Evolutionary conservation across 1,140 invertebrate genomes (phyloP), one percentile per base, ranked within the genome.

Genomic region (Drosophila miranda): DNA sequence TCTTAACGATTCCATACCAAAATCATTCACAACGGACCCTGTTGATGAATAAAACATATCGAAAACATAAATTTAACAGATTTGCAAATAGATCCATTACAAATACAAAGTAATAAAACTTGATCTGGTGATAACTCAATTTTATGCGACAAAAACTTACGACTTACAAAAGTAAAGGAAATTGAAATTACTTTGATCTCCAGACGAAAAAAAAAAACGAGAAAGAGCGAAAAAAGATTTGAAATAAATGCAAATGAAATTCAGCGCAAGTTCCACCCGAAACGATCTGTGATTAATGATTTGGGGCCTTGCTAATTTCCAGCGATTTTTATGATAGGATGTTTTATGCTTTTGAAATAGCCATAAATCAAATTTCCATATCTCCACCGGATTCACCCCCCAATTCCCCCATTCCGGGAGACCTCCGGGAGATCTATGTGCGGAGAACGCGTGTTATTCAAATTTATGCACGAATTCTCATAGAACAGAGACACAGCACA

Each of bases 381-480:
- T 55, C 7, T 14, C 64, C 41, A 48, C 67, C 42, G 64, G 48
- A 43, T 44, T 53, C 50, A 42, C n/a, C n/a, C 51, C 19, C 23
- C 23, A 0, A 26, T 26, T 5, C 19, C 53, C 53, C 19, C 61
- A 13, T 11, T n/a, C 43, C 28, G 38, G 9, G 21, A 4, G 46
- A 62, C 34, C 44, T 67, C 50, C 44, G 23, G 23, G 23, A 19
- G 45, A 21, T 56, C 43, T 56, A 68, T 49, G 66, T 68, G 68
- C 43, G 23, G 48, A 54, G 42, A 54, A 63, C 58, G 67, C 59
- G 75, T 62, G 56, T 58, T 69, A 77, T 77, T 77, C 61, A 88
- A 86, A 87, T 86, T 75, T 86, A 86, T 86, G 78, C 82, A 87
- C 79, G 82, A 87, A 87, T 78, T 86, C 82, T 75, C 82, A 87